Conservation (phyloP, 2,888 invertebrate genomes). For the Archaeoteleia sp. region DNA sequence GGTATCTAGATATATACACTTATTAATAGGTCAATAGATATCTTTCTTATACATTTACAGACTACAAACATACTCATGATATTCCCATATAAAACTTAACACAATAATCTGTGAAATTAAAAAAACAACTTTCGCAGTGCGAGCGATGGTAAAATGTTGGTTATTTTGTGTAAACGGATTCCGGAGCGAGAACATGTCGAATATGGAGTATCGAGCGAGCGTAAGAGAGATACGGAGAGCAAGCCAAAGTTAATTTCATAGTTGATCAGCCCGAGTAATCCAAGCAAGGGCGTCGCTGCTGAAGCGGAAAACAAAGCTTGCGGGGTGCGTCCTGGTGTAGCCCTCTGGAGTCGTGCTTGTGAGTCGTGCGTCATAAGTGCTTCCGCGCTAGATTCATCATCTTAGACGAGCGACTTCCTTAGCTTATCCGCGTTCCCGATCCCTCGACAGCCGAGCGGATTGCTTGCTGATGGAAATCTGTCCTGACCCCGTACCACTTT, state of each 20-base stretch:
- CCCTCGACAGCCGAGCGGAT: slow-evolving; percentile 61
- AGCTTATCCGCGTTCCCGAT: slow-evolving; percentile 67
- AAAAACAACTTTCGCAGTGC: no score
- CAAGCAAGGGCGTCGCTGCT: slow-evolving; percentile 67
- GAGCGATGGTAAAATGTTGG: background rate
- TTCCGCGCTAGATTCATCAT: slow-evolving; percentile 75
- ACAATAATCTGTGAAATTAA: no score
- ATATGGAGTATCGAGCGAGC: slow-evolving; percentile 31
- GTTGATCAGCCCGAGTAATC: slow-evolving; percentile 75
- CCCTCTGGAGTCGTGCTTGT: slow-evolving; percentile 59
- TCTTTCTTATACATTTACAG: no score
- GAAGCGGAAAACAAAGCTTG: slow-evolving; percentile 74
- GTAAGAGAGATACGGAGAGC: slow-evolving; percentile 51
- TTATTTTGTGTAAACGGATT: slow-evolving; percentile 37
- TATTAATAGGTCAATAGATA: no score
- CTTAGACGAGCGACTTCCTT: slow-evolving; percentile 65
- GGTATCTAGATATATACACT: no score
- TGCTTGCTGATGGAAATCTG: slow-evolving; percentile 59
- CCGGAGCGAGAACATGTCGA: slow-evolving; percentile 30
- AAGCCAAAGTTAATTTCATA: slow-evolving; percentile 74
- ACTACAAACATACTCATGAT: no score
- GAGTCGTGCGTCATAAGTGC: slow-evolving; percentile 73
- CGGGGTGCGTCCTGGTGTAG: slow-evolving; percentile 61
- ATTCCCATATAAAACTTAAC: no score
- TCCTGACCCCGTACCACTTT: slow-evolving; percentile 44